Evolutionary conservation across 2,888 invertebrate species (phyloP).

Genomic region (Pegoplata infirma): DNA sequence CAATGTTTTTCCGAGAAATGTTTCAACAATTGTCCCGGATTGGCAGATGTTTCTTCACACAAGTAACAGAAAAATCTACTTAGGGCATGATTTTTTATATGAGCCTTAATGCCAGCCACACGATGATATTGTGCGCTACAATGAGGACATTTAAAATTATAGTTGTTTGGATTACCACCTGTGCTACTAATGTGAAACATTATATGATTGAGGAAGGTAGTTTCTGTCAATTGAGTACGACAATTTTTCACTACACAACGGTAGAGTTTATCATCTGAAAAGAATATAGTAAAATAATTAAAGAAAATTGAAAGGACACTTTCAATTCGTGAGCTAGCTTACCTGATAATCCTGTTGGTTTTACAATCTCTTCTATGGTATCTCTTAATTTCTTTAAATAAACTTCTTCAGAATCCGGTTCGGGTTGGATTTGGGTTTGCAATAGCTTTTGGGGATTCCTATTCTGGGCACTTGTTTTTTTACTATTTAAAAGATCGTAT

Average conservation of each 20-base stretch:
- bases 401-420: slow-evolving; percentile 37
- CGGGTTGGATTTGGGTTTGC: slow-evolving; percentile 7
- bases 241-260: slow-evolving; percentile 69
- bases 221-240: slow-evolving; percentile 62
- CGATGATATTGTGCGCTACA: slow-evolving; percentile 62
- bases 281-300: too few relatives aligned
- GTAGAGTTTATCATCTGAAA: slow-evolving; percentile 69
- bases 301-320: too few relatives aligned
- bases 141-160: slow-evolving; percentile 67
- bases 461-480: not conserved
- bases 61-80: slow-evolving; percentile 81
- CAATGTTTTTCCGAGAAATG: slow-evolving; percentile 81
- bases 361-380: slow-evolving; percentile 66
- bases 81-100: slow-evolving; percentile 81
- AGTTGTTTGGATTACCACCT: slow-evolving; percentile 56
- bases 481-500: slow-evolving; percentile 64
- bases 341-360: slow-evolving; percentile 66
- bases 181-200: slow-evolving; percentile 65
- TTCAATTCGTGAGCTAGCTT: too few relatives aligned
- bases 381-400: slow-evolving; percentile 64
- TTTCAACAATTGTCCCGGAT: slow-evolving; percentile 69
- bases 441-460: not conserved
- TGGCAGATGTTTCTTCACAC: slow-evolving; percentile 78
- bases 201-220: slow-evolving; percentile 68
- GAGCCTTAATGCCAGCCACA: slow-evolving; percentile 78